Conservation (phyloP, 2,113 vertebrate species). For the Dinomys branickii region DNA sequence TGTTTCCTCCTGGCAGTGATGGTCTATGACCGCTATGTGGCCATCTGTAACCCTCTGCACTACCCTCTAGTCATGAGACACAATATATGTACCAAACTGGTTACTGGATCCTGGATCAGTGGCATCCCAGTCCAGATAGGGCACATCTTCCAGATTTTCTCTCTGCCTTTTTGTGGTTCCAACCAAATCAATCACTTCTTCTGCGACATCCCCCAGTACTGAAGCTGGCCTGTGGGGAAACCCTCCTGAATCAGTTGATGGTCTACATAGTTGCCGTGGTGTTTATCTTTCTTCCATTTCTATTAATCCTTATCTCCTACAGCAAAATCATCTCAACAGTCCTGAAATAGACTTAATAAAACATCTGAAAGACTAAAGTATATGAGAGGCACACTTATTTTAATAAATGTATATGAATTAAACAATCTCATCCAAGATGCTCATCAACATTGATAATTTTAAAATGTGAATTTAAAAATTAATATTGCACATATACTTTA, state of each 20-base stretch:
- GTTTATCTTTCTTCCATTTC: neutral
- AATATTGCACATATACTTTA: neutral
- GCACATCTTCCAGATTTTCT: slow-evolving; percentile 32
- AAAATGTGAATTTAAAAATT: neutral
- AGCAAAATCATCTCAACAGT: slow-evolving; percentile 61
- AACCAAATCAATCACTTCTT: neutral
- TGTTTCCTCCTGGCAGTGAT: neutral
- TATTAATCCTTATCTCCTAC: slow-evolving; percentile 58
- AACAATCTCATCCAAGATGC: too few relatives aligned
- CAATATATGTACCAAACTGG: neutral
- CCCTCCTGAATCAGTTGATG: neutral
- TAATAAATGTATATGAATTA: neutral
- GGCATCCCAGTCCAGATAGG: neutral
- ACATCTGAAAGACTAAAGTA: too few relatives aligned
- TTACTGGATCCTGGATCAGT: neutral
- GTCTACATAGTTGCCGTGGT: neutral
- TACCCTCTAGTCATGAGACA: slow-evolving; percentile 52
- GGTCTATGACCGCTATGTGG: slow-evolving; percentile 18
- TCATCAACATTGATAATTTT: neutral
- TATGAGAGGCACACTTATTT: neutral
- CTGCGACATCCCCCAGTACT: neutral
- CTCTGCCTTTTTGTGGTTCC: slow-evolving; percentile 55
- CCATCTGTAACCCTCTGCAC: slow-evolving; percentile 55
- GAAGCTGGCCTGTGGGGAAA: slow-evolving; percentile 44
- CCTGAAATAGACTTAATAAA: neutral